Evolutionary conservation across 2,113 vertebrate genomes (phyloP).

Genomic region (Genyomyrus donnyi): DNA sequence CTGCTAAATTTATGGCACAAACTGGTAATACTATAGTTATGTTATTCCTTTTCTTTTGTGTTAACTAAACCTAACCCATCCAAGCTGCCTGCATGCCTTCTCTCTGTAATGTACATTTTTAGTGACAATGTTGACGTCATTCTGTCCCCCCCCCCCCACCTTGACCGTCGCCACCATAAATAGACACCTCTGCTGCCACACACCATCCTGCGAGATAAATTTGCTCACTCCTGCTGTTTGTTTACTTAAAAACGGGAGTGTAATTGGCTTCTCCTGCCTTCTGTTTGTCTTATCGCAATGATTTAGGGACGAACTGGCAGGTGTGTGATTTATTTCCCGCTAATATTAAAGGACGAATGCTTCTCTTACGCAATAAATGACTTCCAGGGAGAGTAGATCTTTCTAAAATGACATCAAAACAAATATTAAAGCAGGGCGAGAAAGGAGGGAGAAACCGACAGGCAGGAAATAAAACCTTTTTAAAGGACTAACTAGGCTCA

Average conservation of each 20-base stretch:
- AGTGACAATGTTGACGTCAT: slow-evolving; percentile 71
- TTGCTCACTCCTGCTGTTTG: slow-evolving; percentile 39
- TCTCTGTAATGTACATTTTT: slow-evolving; percentile 92
- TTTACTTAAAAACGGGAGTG: slow-evolving; percentile 45
- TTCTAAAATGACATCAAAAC: slow-evolving; percentile 36
- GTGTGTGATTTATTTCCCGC: slow-evolving; percentile 35
- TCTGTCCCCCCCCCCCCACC: slow-evolving; percentile 68
- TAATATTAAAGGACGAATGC: slow-evolving; percentile 42
- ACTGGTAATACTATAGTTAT: slow-evolving; percentile 99
- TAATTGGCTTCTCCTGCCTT: slow-evolving; percentile 48
- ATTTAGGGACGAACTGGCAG: slow-evolving; percentile 37
- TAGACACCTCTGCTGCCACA: slow-evolving; percentile 59
- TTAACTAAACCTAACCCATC: slow-evolving; percentile 98
- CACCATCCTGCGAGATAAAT: slow-evolving; percentile 45
- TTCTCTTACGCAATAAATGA: slow-evolving; percentile 44
- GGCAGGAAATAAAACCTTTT: not conserved
- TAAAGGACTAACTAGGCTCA: not conserved
- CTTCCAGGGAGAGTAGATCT: slow-evolving; percentile 41
- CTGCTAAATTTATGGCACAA: slow-evolving; percentile 99
- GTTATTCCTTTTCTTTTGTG: slow-evolving; percentile 78
- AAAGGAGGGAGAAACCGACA: slow-evolving; percentile 25
- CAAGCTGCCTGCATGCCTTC: slow-evolving; percentile 96
- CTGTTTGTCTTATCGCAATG: slow-evolving; percentile 47
- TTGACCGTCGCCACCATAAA: slow-evolving; percentile 75
- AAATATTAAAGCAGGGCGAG: slow-evolving; percentile 30